Base-by-base conservation (phyloP, 2,797 vertebrate species). In the Galaxias olidus region DNA sequence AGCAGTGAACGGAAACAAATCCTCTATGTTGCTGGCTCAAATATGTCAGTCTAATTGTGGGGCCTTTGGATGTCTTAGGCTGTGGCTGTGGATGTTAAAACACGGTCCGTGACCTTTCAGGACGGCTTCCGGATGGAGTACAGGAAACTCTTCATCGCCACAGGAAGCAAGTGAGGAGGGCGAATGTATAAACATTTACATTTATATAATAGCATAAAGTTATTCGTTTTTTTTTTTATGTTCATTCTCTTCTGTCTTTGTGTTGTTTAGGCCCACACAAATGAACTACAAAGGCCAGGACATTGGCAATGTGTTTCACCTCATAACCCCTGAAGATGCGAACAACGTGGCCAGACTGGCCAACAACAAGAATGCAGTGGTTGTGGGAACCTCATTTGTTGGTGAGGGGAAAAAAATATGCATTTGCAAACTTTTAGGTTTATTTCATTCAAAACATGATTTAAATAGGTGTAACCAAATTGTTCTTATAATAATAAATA, bases 101-200 rank as follows among this genome's bases (percentile, higher is more conserved):
- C 88, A 72, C 95, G 94, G 86, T 93, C 85, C 17, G 95, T 93
- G 0, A 91, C 93, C 42, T 98, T 98, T 90, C 95, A 95, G 67
- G 95, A 98, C 10, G 97, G 96, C 57, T 92, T 95, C 82, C 95
- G 93, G 87, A 95, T 99, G 92, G 96, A 98, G 75, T 99, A 97
- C 83, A 96, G 93, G 87, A 98, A 97, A 69, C 92, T 99, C 63
- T 92, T 99, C 64, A 93, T 99, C 78, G 96, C 96, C 0, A 96
- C 97, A 9, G 98, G 98, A 80, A 98, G 88, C 93, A 97, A 74
- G 98, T 99, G 77, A 89, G 92, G 10, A 65, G 20, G 30, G 18
- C 1, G 11, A 20, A 59, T 17, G 8, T 8, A 18, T 1, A 30
- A 30, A 30, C 30, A 30, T 30, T 30, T 30, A 30, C 30, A n/a